Conservation (phyloP, 2,888 invertebrate genomes). For the Caenorhabditis panamensis region DNA sequence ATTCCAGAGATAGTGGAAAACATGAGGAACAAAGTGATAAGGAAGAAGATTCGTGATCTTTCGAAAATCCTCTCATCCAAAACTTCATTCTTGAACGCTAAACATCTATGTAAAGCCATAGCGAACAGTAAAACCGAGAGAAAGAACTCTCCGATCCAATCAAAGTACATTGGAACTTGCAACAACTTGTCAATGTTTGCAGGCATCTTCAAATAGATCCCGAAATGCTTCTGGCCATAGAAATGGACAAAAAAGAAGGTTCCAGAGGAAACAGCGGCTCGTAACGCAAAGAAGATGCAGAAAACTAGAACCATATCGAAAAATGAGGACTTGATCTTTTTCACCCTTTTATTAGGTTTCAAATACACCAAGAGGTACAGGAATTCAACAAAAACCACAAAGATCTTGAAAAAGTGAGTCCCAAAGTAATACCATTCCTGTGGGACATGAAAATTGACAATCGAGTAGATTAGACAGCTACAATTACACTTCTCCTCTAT, state of each 20-base stretch:
- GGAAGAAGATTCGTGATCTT: no score
- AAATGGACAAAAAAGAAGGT: neutral
- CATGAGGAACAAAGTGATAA: no score
- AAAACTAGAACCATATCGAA: neutral
- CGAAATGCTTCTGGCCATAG: no score
- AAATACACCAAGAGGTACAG: neutral
- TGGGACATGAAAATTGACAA: no score
- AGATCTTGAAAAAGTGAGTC: neutral
- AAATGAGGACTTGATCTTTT: neutral
- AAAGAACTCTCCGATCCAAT: neutral
- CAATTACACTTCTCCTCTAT: no score
- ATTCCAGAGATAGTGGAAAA: no score
- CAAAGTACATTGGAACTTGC: neutral
- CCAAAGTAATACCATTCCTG: no score
- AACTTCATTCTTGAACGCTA: no score
- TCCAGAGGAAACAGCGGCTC: neutral
- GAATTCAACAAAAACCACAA: neutral
- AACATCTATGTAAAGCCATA: no score
- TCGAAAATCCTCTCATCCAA: no score
- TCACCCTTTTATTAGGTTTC: neutral
- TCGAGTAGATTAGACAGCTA: no score
- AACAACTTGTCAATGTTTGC: neutral
- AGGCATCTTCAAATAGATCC: no score
- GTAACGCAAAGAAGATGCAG: neutral
- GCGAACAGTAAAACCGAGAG: neutral